Base-by-base conservation (phyloP, 2,797 vertebrate species). In the Orientallactaga sibirica region DNA sequence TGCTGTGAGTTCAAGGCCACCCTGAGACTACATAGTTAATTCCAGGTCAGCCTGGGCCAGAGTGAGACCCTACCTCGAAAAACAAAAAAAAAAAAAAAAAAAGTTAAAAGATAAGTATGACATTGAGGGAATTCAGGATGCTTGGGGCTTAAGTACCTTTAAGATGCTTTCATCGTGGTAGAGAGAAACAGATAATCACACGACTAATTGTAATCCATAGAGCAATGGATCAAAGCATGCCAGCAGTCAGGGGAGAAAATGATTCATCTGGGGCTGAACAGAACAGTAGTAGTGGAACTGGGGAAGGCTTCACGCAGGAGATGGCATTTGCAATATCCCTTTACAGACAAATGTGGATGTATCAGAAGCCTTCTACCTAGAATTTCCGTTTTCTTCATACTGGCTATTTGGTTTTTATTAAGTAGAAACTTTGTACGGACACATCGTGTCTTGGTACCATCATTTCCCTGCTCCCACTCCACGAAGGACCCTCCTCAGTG, bases 181-280 rank as follows among this genome's bases (percentile, higher is more conserved):
- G 25, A 88, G 52, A 20, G 85, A 90, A 52, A 61, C 29, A 55
- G 91, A 61, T 52, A 66, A 77, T 89, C 78, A 83, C 14, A 66
- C 41, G 83, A 29, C 86, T 90, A 55, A 55, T 92, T 78, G 58
- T 75, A 83, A 93, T 80, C 43, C 61, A 12, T 15, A 33, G 0
- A 83, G 75, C 62, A 27, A 11, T 29, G 86, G 55, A 58, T 83
- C 71, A 58, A 80, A 86, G 80, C n/a, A 37, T 74, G 7, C 22
- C 6, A 3, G 48, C 66, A 77, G 71, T 86, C 68, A 55, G 68
- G 52, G 62, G 79, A 83, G 58, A 88, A 52, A 66, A 27, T 37
- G 67, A 29, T 80, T 64, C 71, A 75, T 93, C 74, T 92, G 81
- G 48, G 52, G 43, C n/a, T 25, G 37, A 92, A 91, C 75, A 52